phyloP scores from a whole-genome alignment of 2,888 invertebrate genomes.

The Thymelicus sylvestris region DNA sequence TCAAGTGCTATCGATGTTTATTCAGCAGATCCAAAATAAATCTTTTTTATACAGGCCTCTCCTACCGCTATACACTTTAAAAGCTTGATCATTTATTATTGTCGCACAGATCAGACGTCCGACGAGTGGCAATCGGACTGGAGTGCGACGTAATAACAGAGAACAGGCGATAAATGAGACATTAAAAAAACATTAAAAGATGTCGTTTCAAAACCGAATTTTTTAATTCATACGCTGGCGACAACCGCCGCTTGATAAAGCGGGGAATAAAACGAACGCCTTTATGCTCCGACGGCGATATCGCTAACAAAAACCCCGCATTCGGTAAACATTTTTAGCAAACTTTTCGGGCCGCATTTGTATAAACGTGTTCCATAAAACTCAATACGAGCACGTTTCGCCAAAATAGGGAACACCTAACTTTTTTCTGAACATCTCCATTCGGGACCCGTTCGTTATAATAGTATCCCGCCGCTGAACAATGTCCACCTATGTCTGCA shows the following conservation, averaged over 20 bases:
- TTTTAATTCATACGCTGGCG: constrained; percentile 29
- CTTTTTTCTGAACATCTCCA: constrained; percentile 29
- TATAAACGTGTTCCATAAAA: constrained; percentile 32
- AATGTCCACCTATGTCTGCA: constrained; percentile 29
- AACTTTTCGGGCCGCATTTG: constrained; percentile 26
- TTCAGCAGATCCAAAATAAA: constrained; percentile 21
- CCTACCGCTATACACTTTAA: constrained; percentile 4
- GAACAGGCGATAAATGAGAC: constrained; percentile 21
- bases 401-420: constrained; percentile 20
- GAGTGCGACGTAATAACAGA: constrained; percentile 21
- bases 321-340: constrained; percentile 33
- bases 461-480: constrained; percentile 11
- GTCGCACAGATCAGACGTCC: constrained; percentile 16
- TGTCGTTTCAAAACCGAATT: constrained; percentile 19
- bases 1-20: constrained; percentile 18
- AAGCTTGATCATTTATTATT: constrained; percentile 25
- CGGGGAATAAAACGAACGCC: constrained; percentile 2
- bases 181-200: constrained; percentile 24
- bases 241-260: constrained; percentile 25
- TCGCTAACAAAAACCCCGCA: constrained; percentile 24
- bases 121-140: constrained; percentile 21
- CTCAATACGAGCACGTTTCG: constrained; percentile 25
- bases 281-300: constrained; percentile 24
- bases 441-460: constrained; percentile 22
- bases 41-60: constrained; percentile 11